These are phyloP conservation scores for Larimichthys crocea DNA, from an alignment of 2,113 vertebrate species.

Conservation along the genomic window DNA sequence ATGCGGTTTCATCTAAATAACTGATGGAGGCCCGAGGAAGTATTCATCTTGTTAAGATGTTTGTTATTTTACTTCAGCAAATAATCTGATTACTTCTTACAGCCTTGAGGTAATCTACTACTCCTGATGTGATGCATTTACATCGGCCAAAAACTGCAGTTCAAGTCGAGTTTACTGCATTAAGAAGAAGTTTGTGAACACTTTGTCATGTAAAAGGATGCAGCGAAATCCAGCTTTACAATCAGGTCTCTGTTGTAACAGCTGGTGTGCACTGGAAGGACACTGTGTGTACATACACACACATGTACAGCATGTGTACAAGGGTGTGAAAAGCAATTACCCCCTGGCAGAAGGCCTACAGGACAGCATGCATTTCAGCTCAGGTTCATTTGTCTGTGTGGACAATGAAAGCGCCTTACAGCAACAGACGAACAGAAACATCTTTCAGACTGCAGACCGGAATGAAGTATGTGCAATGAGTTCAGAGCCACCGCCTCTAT, in stretches of 20 bases:
- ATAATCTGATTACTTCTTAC: neutral
- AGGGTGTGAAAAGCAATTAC: slow-evolving; percentile 51
- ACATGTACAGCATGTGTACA: slow-evolving; percentile 4
- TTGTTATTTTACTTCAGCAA: neutral
- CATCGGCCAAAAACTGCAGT: neutral
- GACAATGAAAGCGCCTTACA: neutral
- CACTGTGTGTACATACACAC: slow-evolving; percentile 12
- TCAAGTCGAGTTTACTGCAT: neutral
- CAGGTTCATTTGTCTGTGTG: slow-evolving; percentile 15
- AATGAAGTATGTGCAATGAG: slow-evolving; percentile 12
- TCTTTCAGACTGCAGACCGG: slow-evolving; percentile 4
- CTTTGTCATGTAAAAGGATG: slow-evolving; percentile 2
- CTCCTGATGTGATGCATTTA: too few relatives aligned
- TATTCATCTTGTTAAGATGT: neutral
- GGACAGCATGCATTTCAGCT: neutral
- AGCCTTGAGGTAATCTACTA: neutral
- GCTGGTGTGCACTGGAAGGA: slow-evolving; percentile 47
- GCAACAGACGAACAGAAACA: slow-evolving; percentile 12
- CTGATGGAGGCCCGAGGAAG: neutral
- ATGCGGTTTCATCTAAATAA: neutral
- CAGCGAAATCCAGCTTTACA: neutral
- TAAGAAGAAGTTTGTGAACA: neutral
- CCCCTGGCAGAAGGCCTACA: slow-evolving; percentile 20
- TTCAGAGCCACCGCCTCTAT: slow-evolving; percentile 28
- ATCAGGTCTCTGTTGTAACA: slow-evolving; percentile 25